Base-by-base conservation (phyloP, 2,797 vertebrate species). In the Geotria australis region DNA sequence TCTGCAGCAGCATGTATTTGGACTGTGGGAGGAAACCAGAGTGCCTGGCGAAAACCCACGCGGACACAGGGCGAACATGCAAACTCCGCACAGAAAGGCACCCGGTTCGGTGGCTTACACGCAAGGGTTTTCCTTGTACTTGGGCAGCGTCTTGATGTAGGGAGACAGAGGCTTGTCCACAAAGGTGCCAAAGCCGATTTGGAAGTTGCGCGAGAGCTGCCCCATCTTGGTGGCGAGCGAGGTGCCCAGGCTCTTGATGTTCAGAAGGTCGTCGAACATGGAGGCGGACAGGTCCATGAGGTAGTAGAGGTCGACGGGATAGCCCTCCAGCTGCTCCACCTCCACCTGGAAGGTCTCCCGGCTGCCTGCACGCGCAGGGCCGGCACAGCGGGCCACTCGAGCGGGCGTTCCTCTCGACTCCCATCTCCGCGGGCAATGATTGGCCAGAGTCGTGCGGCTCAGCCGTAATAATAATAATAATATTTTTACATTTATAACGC, bases 281-380 rank as follows among this genome's bases (percentile, higher is more conserved):
- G 77, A 79, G 64, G 72, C 77, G 59, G 76, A 78, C 58, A 79
- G 64, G 61, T 79, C 77, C 77, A 79, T 79, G 48, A 79, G 70
- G 61, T 79, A 79, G 62, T 79, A 79, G 57, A 79, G 64, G 63
- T 79, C 78, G 58, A 79, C 74, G 1, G 77, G 77, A 58, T 75
- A 77, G 6, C 74, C 75, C 57, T 68, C 63, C 1, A 73, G 74
- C 11, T 76, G 71, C 46, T 63, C 72, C 64, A 79, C 77, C 46
- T 61, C 61, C 12, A 78, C 70, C 2, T 1, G 59, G 48, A 80
- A 70, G 14, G 59, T 63, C 56, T 61, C 63, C 10, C 73, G 69
- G 47, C 70, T 71, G 3, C 76, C 77, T 80, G 48, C 7, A 47
- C 10, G 3, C 6, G 47, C 12, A 3, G 24, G 38, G 24, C 24